Evolutionary conservation across 2,888 invertebrate species (phyloP).

Genomic region (Hypomecis punctinalis): DNA sequence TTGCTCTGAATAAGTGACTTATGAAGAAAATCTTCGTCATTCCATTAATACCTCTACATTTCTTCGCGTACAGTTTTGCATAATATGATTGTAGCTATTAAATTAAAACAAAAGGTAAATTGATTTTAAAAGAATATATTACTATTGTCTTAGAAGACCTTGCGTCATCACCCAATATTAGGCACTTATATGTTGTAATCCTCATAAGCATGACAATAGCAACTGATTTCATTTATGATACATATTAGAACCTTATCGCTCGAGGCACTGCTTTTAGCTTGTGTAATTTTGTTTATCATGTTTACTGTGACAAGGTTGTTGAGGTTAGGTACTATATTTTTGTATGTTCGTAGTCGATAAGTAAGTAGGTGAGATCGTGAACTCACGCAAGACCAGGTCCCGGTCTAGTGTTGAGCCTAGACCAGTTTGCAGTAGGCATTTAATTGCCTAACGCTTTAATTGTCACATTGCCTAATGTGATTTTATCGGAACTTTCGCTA

Average conservation of each 20-base stretch:
- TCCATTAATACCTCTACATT: not conserved
- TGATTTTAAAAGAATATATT: constrained; percentile 17
- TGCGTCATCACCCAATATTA: constrained; percentile 22
- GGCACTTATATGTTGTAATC: constrained; percentile 25
- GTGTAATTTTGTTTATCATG: too few species aligned
- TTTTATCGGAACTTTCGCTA: constrained; percentile 46
- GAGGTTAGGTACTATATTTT: not conserved
- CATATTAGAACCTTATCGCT: constrained; percentile 10
- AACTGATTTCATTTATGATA: not conserved
- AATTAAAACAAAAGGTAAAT: constrained; percentile 5
- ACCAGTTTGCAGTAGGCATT: constrained; percentile 65
- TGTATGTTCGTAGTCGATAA: constrained; percentile 13
- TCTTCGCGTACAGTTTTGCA: not conserved
- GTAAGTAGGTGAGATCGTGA: constrained; percentile 34
- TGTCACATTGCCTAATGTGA: constrained; percentile 61
- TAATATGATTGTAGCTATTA: not conserved
- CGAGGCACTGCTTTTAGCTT: not conserved
- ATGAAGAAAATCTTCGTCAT: not conserved
- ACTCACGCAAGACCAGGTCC: constrained; percentile 56
- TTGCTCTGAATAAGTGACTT: too few species aligned
- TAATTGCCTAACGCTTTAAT: constrained; percentile 63
- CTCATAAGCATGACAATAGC: constrained; percentile 22
- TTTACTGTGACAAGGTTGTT: constrained; percentile 11
- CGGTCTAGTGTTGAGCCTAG: constrained; percentile 54
- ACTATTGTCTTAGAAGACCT: constrained; percentile 22